Evolutionary conservation across 2,113 vertebrate genomes (phyloP).

Genomic region (Hylia prasina): DNA sequence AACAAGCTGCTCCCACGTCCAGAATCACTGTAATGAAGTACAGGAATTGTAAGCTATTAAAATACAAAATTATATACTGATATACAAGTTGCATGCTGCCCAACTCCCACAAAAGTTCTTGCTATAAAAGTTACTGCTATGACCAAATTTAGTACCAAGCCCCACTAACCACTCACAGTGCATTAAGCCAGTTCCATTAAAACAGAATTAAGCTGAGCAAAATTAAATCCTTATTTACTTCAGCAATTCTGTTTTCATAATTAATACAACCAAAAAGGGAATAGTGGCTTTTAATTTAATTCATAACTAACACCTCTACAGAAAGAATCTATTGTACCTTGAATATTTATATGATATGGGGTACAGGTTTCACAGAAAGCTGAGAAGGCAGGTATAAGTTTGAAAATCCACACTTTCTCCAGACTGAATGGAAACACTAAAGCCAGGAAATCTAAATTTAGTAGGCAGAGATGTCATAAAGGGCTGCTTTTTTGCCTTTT

Average conservation of each 20-base stretch:
- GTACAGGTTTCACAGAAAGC: background rate
- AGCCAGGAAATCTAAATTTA: background rate
- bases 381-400: accelerated
- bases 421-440: background rate
- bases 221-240: background rate
- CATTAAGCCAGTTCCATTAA: background rate
- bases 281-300: background rate
- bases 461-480: background rate
- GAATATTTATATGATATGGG: background rate
- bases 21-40: conserved; percentile 85
- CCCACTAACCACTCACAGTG: background rate
- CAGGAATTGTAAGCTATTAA: conserved; percentile 28
- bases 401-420: background rate
- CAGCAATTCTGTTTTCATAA: background rate
- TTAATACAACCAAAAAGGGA: background rate
- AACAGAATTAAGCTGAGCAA: background rate
- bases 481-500: background rate
- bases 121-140: conserved; percentile 25
- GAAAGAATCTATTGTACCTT: background rate
- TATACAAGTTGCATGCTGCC: background rate
- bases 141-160: conserved; percentile 32
- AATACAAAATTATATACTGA: background rate
- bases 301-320: background rate
- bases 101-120: conserved; percentile 36
- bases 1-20: conserved; percentile 96